Evolutionary conservation across 2,888 invertebrate genomes (phyloP).

Genomic region (Meta bourneti): DNA sequence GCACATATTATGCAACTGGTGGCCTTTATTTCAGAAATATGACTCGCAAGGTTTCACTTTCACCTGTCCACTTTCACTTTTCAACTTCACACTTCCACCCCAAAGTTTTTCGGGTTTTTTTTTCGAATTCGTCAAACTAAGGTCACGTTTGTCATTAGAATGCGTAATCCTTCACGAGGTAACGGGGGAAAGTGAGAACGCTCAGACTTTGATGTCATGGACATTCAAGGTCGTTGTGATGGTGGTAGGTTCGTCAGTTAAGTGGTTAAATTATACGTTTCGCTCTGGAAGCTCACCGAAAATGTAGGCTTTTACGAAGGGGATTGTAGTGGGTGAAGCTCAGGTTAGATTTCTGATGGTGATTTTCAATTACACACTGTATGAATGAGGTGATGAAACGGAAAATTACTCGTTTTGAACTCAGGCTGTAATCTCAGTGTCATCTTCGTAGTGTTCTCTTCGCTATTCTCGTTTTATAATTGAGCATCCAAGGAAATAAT

Average conservation of each 20-base stretch:
- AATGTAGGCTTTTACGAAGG: too few species aligned
- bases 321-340: too few species aligned
- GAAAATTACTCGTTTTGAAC: too few species aligned
- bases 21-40: neutral
- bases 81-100: neutral
- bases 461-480: too few species aligned
- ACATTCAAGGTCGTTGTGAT: neutral
- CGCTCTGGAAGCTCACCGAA: too few species aligned
- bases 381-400: too few species aligned
- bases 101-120: neutral
- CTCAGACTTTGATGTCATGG: neutral
- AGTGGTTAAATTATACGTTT: conserved; percentile 8
- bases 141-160: neutral
- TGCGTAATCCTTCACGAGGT: neutral
- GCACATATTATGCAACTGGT: too few species aligned
- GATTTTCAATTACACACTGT: too few species aligned
- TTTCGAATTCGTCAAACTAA: neutral
- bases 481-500: too few species aligned
- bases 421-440: too few species aligned
- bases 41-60: neutral
- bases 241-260: neutral
- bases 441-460: too few species aligned
- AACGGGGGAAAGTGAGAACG: neutral
- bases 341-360: too few species aligned
- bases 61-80: neutral